Percentiles rank a stretch among this genome's conserved stretches.
Evolutionary conservation across 2,113 vertebrate species (phyloP).

Genomic region (Thamnaconus septentrionalis): DNA sequence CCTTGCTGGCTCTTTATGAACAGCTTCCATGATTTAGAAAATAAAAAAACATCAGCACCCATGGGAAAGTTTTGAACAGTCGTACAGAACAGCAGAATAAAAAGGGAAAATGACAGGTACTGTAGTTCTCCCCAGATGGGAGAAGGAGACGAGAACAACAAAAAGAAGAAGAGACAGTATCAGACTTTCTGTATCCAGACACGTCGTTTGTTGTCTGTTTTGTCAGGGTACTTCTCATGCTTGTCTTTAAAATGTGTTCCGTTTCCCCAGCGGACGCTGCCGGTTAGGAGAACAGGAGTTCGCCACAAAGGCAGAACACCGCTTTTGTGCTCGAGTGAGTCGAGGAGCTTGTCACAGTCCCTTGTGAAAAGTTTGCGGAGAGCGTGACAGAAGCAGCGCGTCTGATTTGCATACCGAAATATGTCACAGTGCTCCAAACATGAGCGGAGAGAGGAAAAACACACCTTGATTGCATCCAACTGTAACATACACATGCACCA

Average conservation of each 20-base stretch:
- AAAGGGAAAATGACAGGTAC: constrained; percentile 46
- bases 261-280: constrained; percentile 39
- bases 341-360: constrained; percentile 44
- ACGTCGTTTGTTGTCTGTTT: constrained; percentile 52
- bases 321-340: constrained; percentile 32
- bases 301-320: constrained; percentile 46
- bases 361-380: constrained; percentile 39
- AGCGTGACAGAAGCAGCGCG: constrained; percentile 29
- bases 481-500: constrained; percentile 14
- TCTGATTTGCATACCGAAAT: constrained; percentile 28
- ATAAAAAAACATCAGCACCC: not conserved
- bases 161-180: constrained; percentile 30
- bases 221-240: constrained; percentile 47
- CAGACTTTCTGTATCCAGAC: constrained; percentile 32
- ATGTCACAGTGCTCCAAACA: constrained; percentile 14
- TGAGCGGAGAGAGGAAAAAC: constrained; percentile 1
- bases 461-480: constrained; percentile 26
- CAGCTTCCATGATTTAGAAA: constrained; percentile 12
- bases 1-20: constrained; percentile 23
- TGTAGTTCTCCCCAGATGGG: not conserved
- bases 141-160: constrained; percentile 8
- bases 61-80: no score
- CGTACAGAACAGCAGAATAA: constrained; percentile 11
- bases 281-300: constrained; percentile 41
- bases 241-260: constrained; percentile 48